These are phyloP conservation scores for Amphiura filiformis DNA, from an alignment of 35 echinoderm and acorn worm species.

Conservation along the genomic window DNA sequence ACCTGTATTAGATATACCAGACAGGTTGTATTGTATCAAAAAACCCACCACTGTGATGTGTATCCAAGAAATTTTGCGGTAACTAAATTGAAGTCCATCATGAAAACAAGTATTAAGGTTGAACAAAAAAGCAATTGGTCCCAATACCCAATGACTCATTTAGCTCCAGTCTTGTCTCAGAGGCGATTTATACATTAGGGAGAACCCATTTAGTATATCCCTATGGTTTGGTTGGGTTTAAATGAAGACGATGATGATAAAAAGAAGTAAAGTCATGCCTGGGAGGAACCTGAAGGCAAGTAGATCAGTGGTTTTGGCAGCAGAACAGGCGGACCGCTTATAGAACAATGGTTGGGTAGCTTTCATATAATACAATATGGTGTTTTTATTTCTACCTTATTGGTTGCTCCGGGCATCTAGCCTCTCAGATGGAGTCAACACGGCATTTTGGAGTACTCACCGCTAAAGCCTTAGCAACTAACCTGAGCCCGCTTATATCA, in stretches of 20 bases:
- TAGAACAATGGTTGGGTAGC: not conserved
- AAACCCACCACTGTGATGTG: no score
- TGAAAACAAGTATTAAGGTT: not conserved
- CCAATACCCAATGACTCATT: not conserved
- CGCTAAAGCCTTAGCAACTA: no score
- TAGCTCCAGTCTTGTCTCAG: not conserved
- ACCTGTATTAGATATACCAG: no score
- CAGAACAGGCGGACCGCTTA: not conserved
- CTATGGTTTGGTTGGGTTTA: not conserved
- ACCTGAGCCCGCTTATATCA: not conserved
- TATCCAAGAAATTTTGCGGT: not conserved
- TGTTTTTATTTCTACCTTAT: not conserved
- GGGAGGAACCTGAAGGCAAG: not conserved
- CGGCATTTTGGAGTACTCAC: not conserved
- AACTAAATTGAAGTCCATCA: not conserved
- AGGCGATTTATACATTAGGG: not conserved
- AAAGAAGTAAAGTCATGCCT: not conserved
- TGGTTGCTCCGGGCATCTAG: not conserved
- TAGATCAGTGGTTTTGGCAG: constrained; percentile 10
- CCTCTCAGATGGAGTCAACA: not conserved
- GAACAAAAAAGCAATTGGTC: not conserved
- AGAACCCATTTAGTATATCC: not conserved
- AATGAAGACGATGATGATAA: not conserved
- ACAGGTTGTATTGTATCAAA: no score
- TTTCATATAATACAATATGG: not conserved